A percentile compares a stretch with the other conserved stretches of the same genome.
Evolutionary conservation across 2,113 vertebrate genomes (phyloP).

Genomic region (Siniperca knerii): DNA sequence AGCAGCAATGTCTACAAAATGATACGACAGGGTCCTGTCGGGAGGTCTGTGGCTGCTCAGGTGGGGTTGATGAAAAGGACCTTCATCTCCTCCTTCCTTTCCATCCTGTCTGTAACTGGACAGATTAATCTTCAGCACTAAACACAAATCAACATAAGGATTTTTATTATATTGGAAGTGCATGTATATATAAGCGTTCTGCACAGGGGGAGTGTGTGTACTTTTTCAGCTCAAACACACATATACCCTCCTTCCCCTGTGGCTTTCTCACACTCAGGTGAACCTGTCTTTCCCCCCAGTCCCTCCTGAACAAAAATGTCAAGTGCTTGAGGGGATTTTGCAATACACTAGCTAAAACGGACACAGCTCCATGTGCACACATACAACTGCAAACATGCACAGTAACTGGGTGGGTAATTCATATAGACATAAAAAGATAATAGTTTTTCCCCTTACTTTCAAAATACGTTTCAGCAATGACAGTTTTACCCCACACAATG

Average conservation of each 20-base stretch:
- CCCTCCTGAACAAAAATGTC: constrained; percentile 3
- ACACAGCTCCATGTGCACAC: neutral
- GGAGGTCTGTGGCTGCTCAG: neutral
- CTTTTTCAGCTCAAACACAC: neutral
- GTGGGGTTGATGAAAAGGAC: neutral
- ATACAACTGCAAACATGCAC: neutral
- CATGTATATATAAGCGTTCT: neutral
- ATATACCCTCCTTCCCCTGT: neutral
- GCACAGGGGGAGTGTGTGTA: neutral
- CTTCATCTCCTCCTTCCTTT: neutral
- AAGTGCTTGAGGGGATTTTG: neutral
- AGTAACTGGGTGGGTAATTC: neutral
- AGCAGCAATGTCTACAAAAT: neutral
- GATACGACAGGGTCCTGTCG: neutral
- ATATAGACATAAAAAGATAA: constrained; percentile 7
- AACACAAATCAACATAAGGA: neutral
- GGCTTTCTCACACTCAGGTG: neutral
- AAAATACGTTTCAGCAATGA: constrained; percentile 18
- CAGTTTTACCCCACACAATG: neutral
- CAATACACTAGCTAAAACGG: neutral
- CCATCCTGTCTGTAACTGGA: neutral
- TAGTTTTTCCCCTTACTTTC: neutral
- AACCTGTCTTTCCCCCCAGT: neutral
- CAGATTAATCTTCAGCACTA: constrained; percentile 10
- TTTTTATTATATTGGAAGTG: neutral